Evolutionary conservation across 2,113 vertebrate species (phyloP), one percentile per base, ranked within the genome.

Genomic region (Prunella fulvescens): DNA sequence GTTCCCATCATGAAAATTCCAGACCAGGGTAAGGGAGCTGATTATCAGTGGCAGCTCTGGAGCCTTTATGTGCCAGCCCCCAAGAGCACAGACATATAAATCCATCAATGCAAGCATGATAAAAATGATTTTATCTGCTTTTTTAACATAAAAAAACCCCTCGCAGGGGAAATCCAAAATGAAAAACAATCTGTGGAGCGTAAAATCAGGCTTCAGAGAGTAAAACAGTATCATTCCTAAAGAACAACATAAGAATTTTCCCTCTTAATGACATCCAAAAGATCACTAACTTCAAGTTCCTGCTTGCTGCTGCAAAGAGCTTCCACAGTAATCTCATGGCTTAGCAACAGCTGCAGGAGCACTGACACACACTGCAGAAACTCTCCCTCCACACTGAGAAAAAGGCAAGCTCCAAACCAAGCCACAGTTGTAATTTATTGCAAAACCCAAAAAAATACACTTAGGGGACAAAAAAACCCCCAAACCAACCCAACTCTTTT

Each of bases 241-340:
- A 93, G 81, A 90, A 90, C 37, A 91, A 88, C 94, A 96, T 86
- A 74, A 83, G 92, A 82, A 18, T 42, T 88, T 91, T 90, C 61
- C 66, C 72, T 77, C 81, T 94, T 94, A 92, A 89, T 92, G 77
- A 88, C 77, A 94, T 97, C 91, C 92, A 92, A 94, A 91, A 92
- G 79, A 96, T 97, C 90, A 48, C 72, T 92, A 76, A 91, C 92
- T 94, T 96, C 96, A 97, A 96, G 96, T 96, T 93, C 81, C 66
- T 83, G 90, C 96, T 87, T 97, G 96, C 95, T 96, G 76, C 84
- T 94, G 83, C 58, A 80, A 83, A 81, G 86, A 81, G 92, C 90
- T 88, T 85, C 90, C 92, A 35, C 57, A 14, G 87, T 95, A 96
- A 97, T 97, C 25, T 11, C 74, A 83, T 4, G 56, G 95, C 86